Conservation (phyloP, 2,797 vertebrate species). For the Eupleurogrammus muticus region DNA sequence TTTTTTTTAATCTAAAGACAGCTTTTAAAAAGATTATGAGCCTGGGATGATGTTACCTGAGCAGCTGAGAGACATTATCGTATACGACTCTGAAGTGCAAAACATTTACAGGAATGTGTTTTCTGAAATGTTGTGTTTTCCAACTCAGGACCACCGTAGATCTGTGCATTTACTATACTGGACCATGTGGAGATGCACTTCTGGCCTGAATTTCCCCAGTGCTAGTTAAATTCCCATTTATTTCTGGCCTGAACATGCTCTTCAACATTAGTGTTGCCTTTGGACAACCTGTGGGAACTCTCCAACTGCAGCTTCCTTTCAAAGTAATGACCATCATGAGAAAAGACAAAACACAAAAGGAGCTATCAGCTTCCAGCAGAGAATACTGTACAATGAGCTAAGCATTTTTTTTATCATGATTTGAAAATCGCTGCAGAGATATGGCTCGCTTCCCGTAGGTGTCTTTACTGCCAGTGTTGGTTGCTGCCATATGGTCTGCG, state of each 20-base stretch:
- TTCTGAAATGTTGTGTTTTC: too few species aligned
- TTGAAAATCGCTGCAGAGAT: conserved; percentile 1
- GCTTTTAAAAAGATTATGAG: not conserved
- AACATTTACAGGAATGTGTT: too few species aligned
- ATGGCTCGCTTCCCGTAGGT: not conserved
- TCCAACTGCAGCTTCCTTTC: not conserved
- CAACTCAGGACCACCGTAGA: too few species aligned
- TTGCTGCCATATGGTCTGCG: conserved; percentile 3
- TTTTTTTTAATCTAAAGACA: not conserved
- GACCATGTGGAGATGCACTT: conserved; percentile 28
- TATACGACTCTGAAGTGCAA: not conserved
- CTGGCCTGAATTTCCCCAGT: conserved; percentile 41
- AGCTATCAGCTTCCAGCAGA: not conserved
- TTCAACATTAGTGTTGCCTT: conserved; percentile 21
- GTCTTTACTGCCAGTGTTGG: not conserved
- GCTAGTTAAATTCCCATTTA: conserved; percentile 43
- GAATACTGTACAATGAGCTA: not conserved
- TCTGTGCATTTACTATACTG: not conserved
- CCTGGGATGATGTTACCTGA: not conserved
- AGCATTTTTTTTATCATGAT: not conserved
- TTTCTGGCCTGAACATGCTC: conserved; percentile 33
- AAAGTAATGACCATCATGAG: not conserved
- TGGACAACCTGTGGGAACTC: conserved; percentile 23
- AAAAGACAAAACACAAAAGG: not conserved
- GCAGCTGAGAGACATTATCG: conserved; percentile 13